Base-by-base conservation (phyloP, 2,888 invertebrate genomes). In the Archips xylosteana region DNA sequence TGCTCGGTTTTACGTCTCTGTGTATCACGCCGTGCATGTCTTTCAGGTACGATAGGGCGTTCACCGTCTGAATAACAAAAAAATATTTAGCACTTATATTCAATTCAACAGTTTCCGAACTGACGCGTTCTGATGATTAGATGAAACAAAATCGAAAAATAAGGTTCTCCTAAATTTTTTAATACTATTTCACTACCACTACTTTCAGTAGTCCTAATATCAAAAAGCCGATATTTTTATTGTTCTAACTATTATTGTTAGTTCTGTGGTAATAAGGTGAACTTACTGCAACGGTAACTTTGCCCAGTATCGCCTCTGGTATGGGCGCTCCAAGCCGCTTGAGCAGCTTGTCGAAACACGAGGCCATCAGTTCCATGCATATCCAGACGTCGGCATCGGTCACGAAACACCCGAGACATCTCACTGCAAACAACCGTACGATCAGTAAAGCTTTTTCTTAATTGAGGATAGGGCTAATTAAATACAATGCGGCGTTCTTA, bases 291-390 rank as follows among this genome's bases (percentile, higher is more conserved):
- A 99, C 97, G 75, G 99, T 98, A 80, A 99, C 98, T 95, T 99
- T 99, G 80, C 99, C 99, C 79, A 99, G 95, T 85, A 99, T 98
- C 82, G 96, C 96, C 94, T 99, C 99, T 3, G 99, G 99, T 85
- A 99, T 97, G n/a, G 99, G 97, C 79, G 96, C 96, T 76, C 97
- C 96, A 54, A 97, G 95, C 81, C 96, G 94, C 90, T 98, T 98
- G 76, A 99, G 95, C 84, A 99, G 94, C 94, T 99, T 99, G 90
- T 99, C 99, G 87, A 99, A 97, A 93, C 99, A 99, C 32, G 99
- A 99, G 13, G 98, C 97, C 99, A 99, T 99, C 79, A 99, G 95
- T 94, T 99, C 99, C 99, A 99, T 99, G 89, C 99, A 99, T 87
- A 99, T 99, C 99, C 99, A 99, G 0, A 99, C 99, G 90, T 99